Base-by-base conservation (phyloP, 2,888 invertebrate species). In the Trachelus iudaicus region DNA sequence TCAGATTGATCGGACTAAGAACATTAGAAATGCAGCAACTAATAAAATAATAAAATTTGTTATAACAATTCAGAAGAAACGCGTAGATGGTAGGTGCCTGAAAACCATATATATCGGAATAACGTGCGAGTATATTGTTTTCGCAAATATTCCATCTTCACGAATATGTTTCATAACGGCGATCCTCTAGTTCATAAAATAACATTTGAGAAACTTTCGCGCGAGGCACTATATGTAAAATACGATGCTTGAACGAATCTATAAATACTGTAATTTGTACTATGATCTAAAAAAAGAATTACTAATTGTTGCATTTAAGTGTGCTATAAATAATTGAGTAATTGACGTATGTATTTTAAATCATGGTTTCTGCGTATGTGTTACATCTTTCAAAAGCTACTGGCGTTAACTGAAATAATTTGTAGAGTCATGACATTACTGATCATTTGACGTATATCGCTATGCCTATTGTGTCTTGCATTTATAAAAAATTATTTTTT, bases 221-320 rank as follows among this genome's bases (percentile, higher is more conserved):
- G 56, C 56, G 56, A 56, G 56, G 23, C 23, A 56, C 56, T 23
- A 23, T 56, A 56, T 56, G 33, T 40, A 79, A 30, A 31, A 75
- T 69, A 11, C 40, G 76, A 75, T 75, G 56, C 74, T 56, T 68
- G 68, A 75, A 69, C 13, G 37, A 71, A 77, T 76, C 77, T 56
- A 56, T 23, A 56, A 56, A 56, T 56, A 56, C 23, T 56, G 23
- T 56, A 56, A 23, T 56, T 56, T 77, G 71, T 77, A 79, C 74
- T 34, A 75, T 75, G 30, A 30, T 31, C n/a, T 77, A 69, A 75
- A 78, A 40, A 73, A 35, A 73, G 31, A 56, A 74, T 23, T 56
- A 56, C 56, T 56, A 56, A 56, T 23, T 56, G 2, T 23, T 23
- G 23, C 23, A 56, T 56, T 23, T 23, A 56, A 15, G 2, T 23